Percentiles rank a stretch among this genome's conserved stretches.
Evolutionary conservation across 2,888 invertebrate species (phyloP).

Genomic region (Eilema griseolum): DNA sequence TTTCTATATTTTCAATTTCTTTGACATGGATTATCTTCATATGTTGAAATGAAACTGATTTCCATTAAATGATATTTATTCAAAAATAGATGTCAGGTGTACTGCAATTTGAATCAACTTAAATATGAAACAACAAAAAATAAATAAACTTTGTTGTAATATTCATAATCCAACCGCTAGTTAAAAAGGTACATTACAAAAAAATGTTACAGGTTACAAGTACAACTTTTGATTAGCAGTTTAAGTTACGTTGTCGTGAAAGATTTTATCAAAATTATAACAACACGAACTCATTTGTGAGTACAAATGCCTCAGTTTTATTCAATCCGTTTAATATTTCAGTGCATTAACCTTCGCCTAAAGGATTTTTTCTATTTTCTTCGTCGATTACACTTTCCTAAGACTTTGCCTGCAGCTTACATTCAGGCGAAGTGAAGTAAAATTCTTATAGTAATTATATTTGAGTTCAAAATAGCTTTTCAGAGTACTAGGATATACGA

Average conservation of each 20-base stretch:
- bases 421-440: no score
- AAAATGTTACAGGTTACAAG: constrained; percentile 13
- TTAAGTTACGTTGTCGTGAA: constrained; percentile 45
- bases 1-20: no score
- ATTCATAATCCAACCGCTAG: constrained; percentile 13
- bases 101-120: background rate
- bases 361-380: constrained; percentile 21
- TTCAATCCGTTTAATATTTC: constrained; percentile 30
- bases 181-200: constrained; percentile 19
- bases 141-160: constrained; percentile 21
- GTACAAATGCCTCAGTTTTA: constrained; percentile 42
- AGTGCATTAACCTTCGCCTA: constrained; percentile 28
- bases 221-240: constrained; percentile 49
- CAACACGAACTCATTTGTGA: constrained; percentile 55
- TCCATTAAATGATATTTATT: no score
- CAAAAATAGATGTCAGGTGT: background rate
- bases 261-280: constrained; percentile 53
- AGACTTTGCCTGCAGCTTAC: no score
- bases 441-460: no score
- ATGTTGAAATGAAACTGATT: no score
- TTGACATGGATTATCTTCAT: no score
- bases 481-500: no score
- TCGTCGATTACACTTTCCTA: no score
- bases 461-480: no score
- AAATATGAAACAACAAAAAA: constrained; percentile 3